Base-by-base conservation (phyloP, 2,113 vertebrate genomes). In the Ameiurus melas region DNA sequence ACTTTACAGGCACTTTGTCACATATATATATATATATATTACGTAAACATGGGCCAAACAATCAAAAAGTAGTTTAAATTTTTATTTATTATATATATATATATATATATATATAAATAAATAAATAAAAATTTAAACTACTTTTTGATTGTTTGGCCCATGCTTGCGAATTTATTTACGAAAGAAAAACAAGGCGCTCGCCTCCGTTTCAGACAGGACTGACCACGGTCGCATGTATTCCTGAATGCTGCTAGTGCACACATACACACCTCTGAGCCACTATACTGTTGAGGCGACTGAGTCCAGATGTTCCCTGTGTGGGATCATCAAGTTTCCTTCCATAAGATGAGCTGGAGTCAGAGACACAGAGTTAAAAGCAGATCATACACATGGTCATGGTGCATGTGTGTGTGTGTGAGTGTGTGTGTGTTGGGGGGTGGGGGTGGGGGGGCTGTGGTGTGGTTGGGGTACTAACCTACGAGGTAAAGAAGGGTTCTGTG, bases 241-340 rank as follows among this genome's bases (percentile, higher is more conserved):
- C 20, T 27, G 3, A 25, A 53, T 80, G 57, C 27, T 17, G 27
- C 16, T 57, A 55, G 20, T 55, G 51, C 19, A 51, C 27, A 51
- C 27, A 60, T 10, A 58, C 12, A 79, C 85, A 96, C 95, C 95
- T 96, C 90, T 95, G 94, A 73, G 92, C 91, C 83, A 93, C 91
- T 78, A 94, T 89, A 75, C 86, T 94, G 86, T 94, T 96, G 79
- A 95, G 93, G 84, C 95, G 96, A 84, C 94, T 86, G 85, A 95
- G 93, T 88, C 94, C 94, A 58, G 92, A 86, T 27, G 94, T 93
- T 92, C 92, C 94, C 83, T 88, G 87, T 68, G 91, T 93, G 90
- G 95, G 89, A 87, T 95, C 95, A 89, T 96, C 95, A 90, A 95
- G 94, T 94, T 94, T 95, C 91, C 92, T 93, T 94, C 95, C 95